Base-by-base conservation (phyloP, 2,113 vertebrate species). In the Saimiri boliviensis region DNA sequence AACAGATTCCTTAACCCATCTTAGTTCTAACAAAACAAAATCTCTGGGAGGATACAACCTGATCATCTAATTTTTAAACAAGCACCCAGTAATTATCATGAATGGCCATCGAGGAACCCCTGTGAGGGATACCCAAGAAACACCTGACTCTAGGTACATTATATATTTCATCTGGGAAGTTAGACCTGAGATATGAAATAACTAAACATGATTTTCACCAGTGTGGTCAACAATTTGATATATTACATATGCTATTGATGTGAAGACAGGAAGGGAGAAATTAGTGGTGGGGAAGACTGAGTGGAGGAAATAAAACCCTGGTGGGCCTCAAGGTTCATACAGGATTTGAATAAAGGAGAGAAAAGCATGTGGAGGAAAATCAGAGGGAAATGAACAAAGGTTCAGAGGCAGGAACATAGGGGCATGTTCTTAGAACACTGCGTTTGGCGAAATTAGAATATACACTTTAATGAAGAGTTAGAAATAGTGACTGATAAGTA, bases 21-120 rank as follows among this genome's bases (percentile, higher is more conserved):
- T 86, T 88, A 89, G 32, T 74, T 40, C 47, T 85, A 92, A 86
- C 85, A 94, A 90, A 87, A 96, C 17, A 73, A 60, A 92, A 95
- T 76, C 21, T 84, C 47, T 80, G 40, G 10, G 12, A 87, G 37
- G 20, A 11, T 54, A 45, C 40, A 86, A 79, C 54, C 37, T 93
- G 68, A 77, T 77, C 25, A 80, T 54, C 68, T 92, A 19, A 83
- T 96, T 96, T 95, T 52, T 30, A 91, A 91, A 94, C 49, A 94
- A 90, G 54, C 32, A 95, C 32, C 47, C 54, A 3, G 63, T 96
- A n/a, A 88, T 83, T 89, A 87, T 73, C 30, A 54, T 80, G 83
- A 70, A 76, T 76, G 37, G 54, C 42, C 17, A 80, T 42, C 70
- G 37, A 42, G 32, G 70, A 80, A 76, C 7, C 2, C 68, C n/a